phyloP scores from a whole-genome alignment of 2,113 vertebrate species.

The Ptychochromis oligacanthus region DNA sequence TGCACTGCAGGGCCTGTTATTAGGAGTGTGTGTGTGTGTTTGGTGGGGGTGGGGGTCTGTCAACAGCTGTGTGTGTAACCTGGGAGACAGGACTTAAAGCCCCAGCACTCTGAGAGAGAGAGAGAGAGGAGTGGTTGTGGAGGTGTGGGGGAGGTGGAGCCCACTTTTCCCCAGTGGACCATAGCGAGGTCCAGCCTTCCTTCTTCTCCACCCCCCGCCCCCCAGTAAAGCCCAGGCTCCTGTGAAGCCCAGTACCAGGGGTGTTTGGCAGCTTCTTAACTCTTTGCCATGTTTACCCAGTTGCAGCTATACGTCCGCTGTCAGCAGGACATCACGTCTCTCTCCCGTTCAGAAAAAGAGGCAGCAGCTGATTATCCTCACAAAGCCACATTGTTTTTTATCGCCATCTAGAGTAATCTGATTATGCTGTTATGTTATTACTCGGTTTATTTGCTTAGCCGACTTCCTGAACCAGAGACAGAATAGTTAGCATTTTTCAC shows the following conservation, averaged over 20 bases:
- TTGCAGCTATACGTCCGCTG: slow-evolving; percentile 32
- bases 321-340: slow-evolving; percentile 40
- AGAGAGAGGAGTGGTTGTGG: slow-evolving; percentile 16
- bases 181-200: slow-evolving; percentile 21
- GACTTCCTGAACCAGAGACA: slow-evolving; percentile 38
- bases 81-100: slow-evolving; percentile 58
- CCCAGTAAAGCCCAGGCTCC: slow-evolving; percentile 13
- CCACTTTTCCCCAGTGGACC: slow-evolving; percentile 36
- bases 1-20: slow-evolving; percentile 70
- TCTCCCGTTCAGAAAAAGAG: slow-evolving; percentile 33
- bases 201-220: neutral
- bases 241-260: slow-evolving; percentile 35
- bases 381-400: slow-evolving; percentile 2
- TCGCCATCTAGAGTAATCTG: slow-evolving; percentile 31
- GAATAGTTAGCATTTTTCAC: slow-evolving; percentile 42
- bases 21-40: slow-evolving; percentile 32
- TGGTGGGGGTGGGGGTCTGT: neutral
- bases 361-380: slow-evolving; percentile 16
- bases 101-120: slow-evolving; percentile 19
- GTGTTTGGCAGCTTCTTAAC: slow-evolving; percentile 57
- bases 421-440: slow-evolving; percentile 58
- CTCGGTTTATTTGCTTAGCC: slow-evolving; percentile 48
- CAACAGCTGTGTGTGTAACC: slow-evolving; percentile 51
- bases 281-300: slow-evolving; percentile 42
- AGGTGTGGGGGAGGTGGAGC: slow-evolving; percentile 6